These are phyloP conservation scores for Laspeyria flexula DNA, from an alignment of 2,888 invertebrate species.

Conservation along the genomic window DNA sequence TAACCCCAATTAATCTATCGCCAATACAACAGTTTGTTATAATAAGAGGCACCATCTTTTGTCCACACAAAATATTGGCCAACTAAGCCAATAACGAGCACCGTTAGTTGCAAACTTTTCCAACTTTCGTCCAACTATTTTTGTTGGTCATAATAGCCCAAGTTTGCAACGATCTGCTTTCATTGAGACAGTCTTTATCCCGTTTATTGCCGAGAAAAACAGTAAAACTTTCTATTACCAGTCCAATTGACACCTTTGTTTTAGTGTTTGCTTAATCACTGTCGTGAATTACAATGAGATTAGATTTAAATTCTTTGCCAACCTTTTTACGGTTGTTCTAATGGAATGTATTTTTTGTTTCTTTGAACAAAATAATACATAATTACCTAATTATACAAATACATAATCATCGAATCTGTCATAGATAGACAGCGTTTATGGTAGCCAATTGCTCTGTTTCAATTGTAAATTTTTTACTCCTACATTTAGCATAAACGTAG, in stretches of 20 bases:
- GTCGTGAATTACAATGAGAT: conserved; percentile 8
- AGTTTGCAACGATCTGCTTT: conserved; percentile 75
- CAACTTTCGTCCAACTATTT: conserved; percentile 76
- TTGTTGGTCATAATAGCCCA: conserved; percentile 81
- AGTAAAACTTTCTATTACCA: conserved; percentile 38
- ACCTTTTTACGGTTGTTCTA: too few species aligned
- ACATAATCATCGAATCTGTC: too few species aligned
- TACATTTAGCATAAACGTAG: too few species aligned
- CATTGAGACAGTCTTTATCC: conserved; percentile 58
- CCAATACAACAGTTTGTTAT: conserved; percentile 71
- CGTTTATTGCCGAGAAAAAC: conserved; percentile 46
- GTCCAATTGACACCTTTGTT: conserved; percentile 27
- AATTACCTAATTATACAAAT: too few species aligned
- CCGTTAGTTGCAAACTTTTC: conserved; percentile 72
- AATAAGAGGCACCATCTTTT: conserved; percentile 66
- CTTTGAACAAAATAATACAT: too few species aligned
- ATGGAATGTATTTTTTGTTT: too few species aligned
- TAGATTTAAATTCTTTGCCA: conserved; percentile 3
- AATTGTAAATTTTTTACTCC: too few species aligned
- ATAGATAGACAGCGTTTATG: too few species aligned
- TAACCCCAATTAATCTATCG: conserved; percentile 56
- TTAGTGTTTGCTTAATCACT: conserved; percentile 8
- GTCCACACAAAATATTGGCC: conserved; percentile 78
- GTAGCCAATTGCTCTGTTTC: too few species aligned
- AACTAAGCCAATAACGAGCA: conserved; percentile 82